Base-by-base conservation (phyloP, 1,140 invertebrate genomes). In the Frieseomelitta varia region DNA sequence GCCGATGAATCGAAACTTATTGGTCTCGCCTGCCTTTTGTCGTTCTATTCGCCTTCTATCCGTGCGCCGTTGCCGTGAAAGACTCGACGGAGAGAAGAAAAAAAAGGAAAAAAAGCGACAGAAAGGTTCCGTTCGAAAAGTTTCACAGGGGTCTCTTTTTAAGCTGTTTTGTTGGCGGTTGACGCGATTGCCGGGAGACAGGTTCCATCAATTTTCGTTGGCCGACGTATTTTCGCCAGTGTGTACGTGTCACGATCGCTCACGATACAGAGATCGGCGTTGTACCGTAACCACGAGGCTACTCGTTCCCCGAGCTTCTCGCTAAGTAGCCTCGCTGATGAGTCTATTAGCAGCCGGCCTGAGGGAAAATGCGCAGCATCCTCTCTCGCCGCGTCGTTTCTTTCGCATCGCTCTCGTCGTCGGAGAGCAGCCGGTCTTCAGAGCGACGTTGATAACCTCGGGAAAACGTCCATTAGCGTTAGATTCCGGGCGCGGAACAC, bases 1-100 rank as follows among this genome's bases (percentile, higher is more conserved):
- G 34, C 55, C 61, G 58, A 82, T 68, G 53, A 68, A 77, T 82
- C 81, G 81, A 68, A 55, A 68, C 34, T 74, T 65, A 73, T 80
- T 30, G 69, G 12, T 51, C 27, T 58, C 27, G 15, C n/a, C 2
- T 15, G 21, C 24, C 39, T 75, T 80, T 74, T 75, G 58, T 74
- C 56, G 21, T 19, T 74, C 34, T 8, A n/a, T 47, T 69, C n/a
- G 27, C n/a, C 39, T 4, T 58, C 21, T 8, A 76, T 56, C 3
- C 4, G 11, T n/a, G 39, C 14, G 30, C 17, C 65, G 51, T 2
- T 15, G 24, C 47, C 11, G 51, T 39, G 77, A 19, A 69, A 79
- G 68, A 56, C 19, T 47, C 51, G 21, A n/a, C n/a, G 61, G 51
- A 19, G 30, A 55, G 14, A 56, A 56, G 0, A 56, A 4, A 19